Evolutionary conservation across 2,113 vertebrate genomes (phyloP).

Genomic region (Hemiscyllium ocellatum): DNA sequence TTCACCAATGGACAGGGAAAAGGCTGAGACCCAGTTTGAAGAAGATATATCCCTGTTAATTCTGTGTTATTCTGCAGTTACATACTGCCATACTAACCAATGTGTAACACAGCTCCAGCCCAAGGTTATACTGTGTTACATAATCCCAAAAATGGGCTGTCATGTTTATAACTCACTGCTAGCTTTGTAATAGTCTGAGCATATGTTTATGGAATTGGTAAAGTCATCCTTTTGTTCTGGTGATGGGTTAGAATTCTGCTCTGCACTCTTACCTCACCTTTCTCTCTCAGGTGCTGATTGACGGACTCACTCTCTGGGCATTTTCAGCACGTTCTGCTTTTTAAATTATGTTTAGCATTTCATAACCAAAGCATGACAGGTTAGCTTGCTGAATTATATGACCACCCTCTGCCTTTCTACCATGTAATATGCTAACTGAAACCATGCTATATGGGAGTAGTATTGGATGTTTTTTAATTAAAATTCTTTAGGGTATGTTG

Average conservation of each 20-base stretch:
- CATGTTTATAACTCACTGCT: too few relatives aligned
- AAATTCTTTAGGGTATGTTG: neutral
- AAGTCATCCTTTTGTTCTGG: neutral
- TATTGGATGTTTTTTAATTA: neutral
- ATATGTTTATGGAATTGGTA: neutral
- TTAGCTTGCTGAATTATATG: neutral
- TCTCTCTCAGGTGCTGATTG: neutral
- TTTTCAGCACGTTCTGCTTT: neutral
- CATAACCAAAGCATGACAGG: neutral
- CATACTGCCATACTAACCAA: neutral
- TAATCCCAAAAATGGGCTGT: neutral
- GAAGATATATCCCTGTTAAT: neutral
- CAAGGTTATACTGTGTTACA: too few relatives aligned
- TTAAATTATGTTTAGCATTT: neutral
- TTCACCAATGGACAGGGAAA: neutral
- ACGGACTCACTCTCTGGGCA: too few relatives aligned
- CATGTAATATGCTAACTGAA: neutral
- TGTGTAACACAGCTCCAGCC: neutral
- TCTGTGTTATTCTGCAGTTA: neutral
- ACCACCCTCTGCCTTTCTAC: neutral
- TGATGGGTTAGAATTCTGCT: neutral
- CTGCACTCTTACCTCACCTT: neutral
- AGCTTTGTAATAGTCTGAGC: neutral
- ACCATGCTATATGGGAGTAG: neutral
- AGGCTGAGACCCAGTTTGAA: neutral